phyloP scores from a whole-genome alignment of 2,888 invertebrate genomes.

The Hemistola chrysoprasaria region DNA sequence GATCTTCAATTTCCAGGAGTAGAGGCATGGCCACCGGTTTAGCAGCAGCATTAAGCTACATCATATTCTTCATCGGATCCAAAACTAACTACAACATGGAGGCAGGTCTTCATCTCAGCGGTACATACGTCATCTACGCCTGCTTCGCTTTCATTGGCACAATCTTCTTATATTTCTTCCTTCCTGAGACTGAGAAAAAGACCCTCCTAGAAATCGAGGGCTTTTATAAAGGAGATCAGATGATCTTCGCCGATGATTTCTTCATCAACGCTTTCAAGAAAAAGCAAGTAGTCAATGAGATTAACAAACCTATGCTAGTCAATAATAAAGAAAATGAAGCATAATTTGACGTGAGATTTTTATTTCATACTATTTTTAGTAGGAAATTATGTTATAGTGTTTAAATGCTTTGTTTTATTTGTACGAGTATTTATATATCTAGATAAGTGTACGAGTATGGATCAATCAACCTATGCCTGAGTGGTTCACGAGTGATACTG shows the following conservation, averaged over 20 bases:
- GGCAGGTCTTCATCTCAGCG: slow-evolving; percentile 66
- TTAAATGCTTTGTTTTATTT: neutral
- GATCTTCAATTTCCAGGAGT: slow-evolving; percentile 59
- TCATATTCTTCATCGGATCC: slow-evolving; percentile 70
- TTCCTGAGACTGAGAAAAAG: slow-evolving; percentile 81
- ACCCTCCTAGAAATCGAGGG: slow-evolving; percentile 77
- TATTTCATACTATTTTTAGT: neutral
- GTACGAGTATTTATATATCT: too few species aligned
- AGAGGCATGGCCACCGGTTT: slow-evolving; percentile 77
- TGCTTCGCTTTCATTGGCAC: slow-evolving; percentile 68
- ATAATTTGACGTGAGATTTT: slow-evolving; percentile 6
- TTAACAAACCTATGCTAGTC: slow-evolving; percentile 63
- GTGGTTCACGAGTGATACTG: too few species aligned
- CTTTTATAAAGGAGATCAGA: slow-evolving; percentile 63
- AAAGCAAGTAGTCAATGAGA: slow-evolving; percentile 40
- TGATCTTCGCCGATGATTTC: slow-evolving; percentile 68
- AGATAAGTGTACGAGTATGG: too few species aligned
- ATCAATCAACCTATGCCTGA: too few species aligned
- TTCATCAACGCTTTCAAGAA: slow-evolving; percentile 66
- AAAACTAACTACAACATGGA: slow-evolving; percentile 81
- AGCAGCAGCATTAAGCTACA: slow-evolving; percentile 75
- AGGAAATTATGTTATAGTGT: neutral
- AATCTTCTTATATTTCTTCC: slow-evolving; percentile 72
- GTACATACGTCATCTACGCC: slow-evolving; percentile 74
- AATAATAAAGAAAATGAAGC: slow-evolving; percentile 30